These are phyloP conservation scores for Stylophora pistillata DNA, from an alignment of 64 coral and sea anemone species.

Conservation along the genomic window DNA sequence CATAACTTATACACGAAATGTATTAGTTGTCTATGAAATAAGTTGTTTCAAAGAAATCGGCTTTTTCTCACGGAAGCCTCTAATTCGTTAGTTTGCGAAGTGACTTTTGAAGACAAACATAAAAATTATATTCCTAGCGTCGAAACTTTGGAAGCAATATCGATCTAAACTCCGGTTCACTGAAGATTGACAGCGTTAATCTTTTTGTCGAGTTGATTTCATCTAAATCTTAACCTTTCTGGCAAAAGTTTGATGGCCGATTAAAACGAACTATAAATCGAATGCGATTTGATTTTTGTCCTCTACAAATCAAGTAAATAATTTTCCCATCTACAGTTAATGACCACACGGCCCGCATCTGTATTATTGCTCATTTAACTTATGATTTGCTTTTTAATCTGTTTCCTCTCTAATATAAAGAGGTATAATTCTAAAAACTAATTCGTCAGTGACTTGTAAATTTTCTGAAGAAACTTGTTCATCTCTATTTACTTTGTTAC, in stretches of 20 bases:
- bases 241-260: background rate
- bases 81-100: background rate
- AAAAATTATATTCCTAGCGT: background rate
- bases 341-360: no score
- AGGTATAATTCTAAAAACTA: no score
- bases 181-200: background rate
- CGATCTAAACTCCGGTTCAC: background rate
- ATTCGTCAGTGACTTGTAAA: no score
- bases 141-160: background rate
- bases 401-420: no score
- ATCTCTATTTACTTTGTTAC: background rate
- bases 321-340: background rate
- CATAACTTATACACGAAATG: background rate
- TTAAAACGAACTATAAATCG: background rate
- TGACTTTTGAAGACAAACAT: background rate
- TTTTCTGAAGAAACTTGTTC: background rate
- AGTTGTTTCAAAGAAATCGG: background rate
- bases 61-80: background rate
- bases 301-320: background rate
- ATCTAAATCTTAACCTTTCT: background rate
- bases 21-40: background rate
- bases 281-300: background rate
- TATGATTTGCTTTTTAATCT: no score
- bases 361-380: no score
- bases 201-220: background rate